Conservation (phyloP, 1,140 invertebrate species). For the Drosophila sucinea region DNA sequence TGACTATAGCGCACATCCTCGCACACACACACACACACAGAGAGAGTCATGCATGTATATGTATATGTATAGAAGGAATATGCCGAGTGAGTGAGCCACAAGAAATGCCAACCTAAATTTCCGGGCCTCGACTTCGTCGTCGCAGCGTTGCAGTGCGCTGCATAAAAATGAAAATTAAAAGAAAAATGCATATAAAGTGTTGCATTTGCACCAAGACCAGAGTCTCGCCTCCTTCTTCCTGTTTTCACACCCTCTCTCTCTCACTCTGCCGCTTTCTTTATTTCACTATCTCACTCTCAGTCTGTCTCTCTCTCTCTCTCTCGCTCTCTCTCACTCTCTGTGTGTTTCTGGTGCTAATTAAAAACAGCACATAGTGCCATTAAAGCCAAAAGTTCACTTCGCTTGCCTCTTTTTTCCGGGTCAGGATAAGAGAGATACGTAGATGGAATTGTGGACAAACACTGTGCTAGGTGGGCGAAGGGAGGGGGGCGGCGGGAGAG, state of each 20-base stretch:
- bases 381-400: conserved; percentile 75
- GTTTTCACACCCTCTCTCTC: conserved; percentile 28
- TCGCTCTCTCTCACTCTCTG: conserved; percentile 20
- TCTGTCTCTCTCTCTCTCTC: conserved; percentile 17
- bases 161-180: conserved; percentile 79
- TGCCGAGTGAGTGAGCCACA: conserved; percentile 45
- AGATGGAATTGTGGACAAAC: conserved; percentile 6
- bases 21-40: neutral
- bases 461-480: neutral
- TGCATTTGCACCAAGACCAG: conserved; percentile 64
- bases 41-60: conserved; percentile 18
- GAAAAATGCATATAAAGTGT: conserved; percentile 81
- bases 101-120: conserved; percentile 77
- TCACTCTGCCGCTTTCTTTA: conserved; percentile 19
- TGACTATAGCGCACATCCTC: conserved; percentile 15
- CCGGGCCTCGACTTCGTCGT: conserved; percentile 36
- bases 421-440: conserved; percentile 30
- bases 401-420: conserved; percentile 34
- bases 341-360: conserved; percentile 56
- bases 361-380: conserved; percentile 74
- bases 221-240: conserved; percentile 21
- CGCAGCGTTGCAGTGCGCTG: conserved; percentile 39
- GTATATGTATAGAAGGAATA: conserved; percentile 22
- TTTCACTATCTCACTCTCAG: neutral
- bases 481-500: neutral